Evolutionary conservation across 1,140 invertebrate genomes (phyloP), one percentile per base, ranked within the genome.

Genomic region (Drosophila jambulina): DNA sequence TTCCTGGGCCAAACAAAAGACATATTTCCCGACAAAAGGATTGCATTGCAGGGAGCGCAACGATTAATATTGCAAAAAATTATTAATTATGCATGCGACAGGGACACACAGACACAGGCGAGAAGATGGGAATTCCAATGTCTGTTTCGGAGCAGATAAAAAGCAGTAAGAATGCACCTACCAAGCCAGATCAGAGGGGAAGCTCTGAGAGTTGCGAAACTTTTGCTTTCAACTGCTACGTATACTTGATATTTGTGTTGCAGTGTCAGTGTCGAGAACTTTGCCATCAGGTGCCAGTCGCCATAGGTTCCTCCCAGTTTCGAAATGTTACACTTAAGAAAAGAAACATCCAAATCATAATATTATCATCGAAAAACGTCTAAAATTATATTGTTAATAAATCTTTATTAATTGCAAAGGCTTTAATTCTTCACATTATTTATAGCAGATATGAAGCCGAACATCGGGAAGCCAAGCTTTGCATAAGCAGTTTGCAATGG

Each of bases 11-110:
- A 32, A 81, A 87, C 79, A 86, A 86, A 87, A 68, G 74, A 69
- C 74, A 69, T 59, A 69, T 60, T 77, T 77, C 46, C 74, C 46
- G 36, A 79, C 79, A 75, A 86, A 87, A 75, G 80, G 82, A 82
- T 53, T 69, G 74, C 56, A 58, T 42, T 21, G 49, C 29, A 34
- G 56, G 49, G 34, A 19, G 38, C 32, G 1, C 17, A 45, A 34
- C 45, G 53, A 57, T 58, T 54, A 56, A 77, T 53, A 69, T 69
- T 57, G 45, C 70, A 79, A 51, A 56, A 64, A 68, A 75, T 64
- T 86, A 79, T 86, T 83, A 87, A 83, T 80, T 74, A 86, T 87
- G 43, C 57, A 83, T 58, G 58, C 85, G 62, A 72, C 64, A 61
- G 48, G 13, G 61, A 48, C 48, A 23, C 56, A 23, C 42, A 21